Conservation (phyloP, 2,888 invertebrate genomes). For the Ceraclea dissimilis region DNA sequence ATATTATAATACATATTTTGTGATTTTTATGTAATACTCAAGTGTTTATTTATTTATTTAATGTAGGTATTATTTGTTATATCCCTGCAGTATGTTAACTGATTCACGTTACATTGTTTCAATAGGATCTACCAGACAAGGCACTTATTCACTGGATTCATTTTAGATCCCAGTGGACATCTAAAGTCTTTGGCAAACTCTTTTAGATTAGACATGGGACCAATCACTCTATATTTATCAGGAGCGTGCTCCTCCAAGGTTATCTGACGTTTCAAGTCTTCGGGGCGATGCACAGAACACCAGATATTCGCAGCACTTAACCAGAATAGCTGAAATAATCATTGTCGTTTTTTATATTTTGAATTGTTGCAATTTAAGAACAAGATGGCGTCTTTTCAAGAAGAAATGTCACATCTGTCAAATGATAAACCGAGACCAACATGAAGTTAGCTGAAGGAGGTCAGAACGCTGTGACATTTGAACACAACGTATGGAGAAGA, state of each 20-base stretch:
- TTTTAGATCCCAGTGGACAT: constrained; percentile 70
- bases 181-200: constrained; percentile 85
- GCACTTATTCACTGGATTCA: constrained; percentile 89
- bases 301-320: constrained; percentile 79
- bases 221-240: constrained; percentile 76
- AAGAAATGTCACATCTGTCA: too few relatives aligned
- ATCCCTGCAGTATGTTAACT: neutral
- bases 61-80: neutral
- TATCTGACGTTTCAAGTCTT: constrained; percentile 70
- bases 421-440: too few relatives aligned
- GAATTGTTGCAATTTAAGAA: too few relatives aligned
- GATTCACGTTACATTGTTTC: constrained; percentile 72
- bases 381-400: too few relatives aligned
- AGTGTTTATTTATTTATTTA: too few relatives aligned
- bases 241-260: constrained; percentile 76
- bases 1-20: too few relatives aligned
- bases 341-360: too few relatives aligned
- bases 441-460: too few relatives aligned
- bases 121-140: constrained; percentile 85
- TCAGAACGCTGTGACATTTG: too few relatives aligned
- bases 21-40: too few relatives aligned
- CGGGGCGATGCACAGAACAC: constrained; percentile 74
- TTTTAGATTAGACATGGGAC: constrained; percentile 86
- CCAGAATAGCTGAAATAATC: constrained; percentile 53
- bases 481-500: too few relatives aligned